These are phyloP conservation scores for Rhizomys pruinosus DNA, from an alignment of 2,113 vertebrate species.

Conservation along the genomic window DNA sequence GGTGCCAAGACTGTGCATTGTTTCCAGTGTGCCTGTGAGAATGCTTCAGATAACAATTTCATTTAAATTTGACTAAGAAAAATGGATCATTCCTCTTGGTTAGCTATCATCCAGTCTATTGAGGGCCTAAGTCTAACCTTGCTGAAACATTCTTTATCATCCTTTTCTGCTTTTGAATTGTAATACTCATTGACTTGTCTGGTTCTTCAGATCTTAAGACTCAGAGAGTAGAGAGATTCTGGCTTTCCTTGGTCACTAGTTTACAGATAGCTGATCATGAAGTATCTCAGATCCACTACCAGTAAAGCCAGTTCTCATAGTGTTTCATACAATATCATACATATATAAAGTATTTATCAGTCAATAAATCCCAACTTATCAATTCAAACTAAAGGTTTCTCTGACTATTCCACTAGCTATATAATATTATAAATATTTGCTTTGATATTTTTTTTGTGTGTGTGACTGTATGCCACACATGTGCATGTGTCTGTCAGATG, in stretches of 20 bases:
- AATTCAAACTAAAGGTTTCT: not conserved
- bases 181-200: not conserved
- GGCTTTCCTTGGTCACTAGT: not conserved
- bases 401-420: not conserved
- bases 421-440: not conserved
- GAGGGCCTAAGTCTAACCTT: rapidly evolving
- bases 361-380: not conserved
- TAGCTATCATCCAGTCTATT: not conserved
- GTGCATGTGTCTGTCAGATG: not conserved
- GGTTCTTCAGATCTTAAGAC: not conserved
- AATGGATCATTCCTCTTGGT: too few relatives aligned
- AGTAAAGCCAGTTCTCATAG: not conserved
- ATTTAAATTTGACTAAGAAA: not conserved
- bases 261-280: not conserved
- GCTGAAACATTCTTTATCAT: too few relatives aligned
- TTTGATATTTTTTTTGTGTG: not conserved
- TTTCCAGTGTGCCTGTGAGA: not conserved
- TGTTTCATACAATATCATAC: not conserved
- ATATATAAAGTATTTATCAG: not conserved
- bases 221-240: not conserved
- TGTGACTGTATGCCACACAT: not conserved
- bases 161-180: not conserved
- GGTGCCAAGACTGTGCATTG: too few relatives aligned
- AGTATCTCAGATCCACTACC: not conserved
- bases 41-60: too few relatives aligned